These are phyloP conservation scores for Ardeotis arabs DNA, from an alignment of 2,113 vertebrate genomes.

Conservation along the genomic window DNA sequence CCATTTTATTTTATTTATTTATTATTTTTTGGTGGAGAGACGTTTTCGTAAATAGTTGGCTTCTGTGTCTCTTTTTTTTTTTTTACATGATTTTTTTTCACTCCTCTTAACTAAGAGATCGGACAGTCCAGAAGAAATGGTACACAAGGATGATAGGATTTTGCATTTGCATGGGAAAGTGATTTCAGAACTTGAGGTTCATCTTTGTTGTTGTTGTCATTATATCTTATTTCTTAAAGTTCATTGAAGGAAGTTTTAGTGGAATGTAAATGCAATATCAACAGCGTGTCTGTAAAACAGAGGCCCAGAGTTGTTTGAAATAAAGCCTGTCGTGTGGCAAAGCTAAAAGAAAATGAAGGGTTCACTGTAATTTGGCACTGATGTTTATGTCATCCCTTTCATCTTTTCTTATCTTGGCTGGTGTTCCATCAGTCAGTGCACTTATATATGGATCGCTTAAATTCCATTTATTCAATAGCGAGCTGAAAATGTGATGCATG, in stretches of 20 bases:
- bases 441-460: background rate
- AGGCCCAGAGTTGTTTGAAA: background rate
- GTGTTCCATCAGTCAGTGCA: background rate
- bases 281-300: rapidly evolving
- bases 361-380: background rate
- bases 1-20: background rate
- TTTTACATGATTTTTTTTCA: background rate
- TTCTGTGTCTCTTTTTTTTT: background rate
- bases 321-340: background rate
- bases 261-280: background rate
- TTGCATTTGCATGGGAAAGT: background rate
- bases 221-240: background rate
- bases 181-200: background rate
- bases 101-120: background rate
- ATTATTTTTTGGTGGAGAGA: background rate
- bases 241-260: background rate
- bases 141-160: background rate
- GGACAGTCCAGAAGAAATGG: background rate
- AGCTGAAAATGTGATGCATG: background rate
- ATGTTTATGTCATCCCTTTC: background rate
- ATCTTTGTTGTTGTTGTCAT: background rate
- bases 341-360: background rate
- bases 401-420: background rate
- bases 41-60: background rate
- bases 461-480: background rate